phyloP scores from a whole-genome alignment of 2,888 invertebrate species.

The Metopia argyrocephala region DNA sequence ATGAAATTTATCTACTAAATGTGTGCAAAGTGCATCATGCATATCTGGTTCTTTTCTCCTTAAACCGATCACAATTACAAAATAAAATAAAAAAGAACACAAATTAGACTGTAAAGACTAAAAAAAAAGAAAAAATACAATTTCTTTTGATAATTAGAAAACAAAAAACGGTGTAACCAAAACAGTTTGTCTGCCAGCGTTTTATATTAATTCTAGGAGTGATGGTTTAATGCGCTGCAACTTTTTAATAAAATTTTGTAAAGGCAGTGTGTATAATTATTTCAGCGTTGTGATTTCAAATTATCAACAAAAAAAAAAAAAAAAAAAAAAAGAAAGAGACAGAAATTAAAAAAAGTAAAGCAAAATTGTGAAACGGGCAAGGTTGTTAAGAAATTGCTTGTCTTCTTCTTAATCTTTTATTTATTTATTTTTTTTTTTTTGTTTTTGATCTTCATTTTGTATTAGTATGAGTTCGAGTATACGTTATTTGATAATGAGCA shows the following conservation, averaged over 20 bases:
- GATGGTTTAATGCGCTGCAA: slow-evolving; percentile 50
- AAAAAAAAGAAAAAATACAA: slow-evolving; percentile 24
- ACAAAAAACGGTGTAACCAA: slow-evolving; percentile 37
- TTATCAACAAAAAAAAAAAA: not conserved
- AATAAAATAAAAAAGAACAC: too few relatives aligned
- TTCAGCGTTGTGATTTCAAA: slow-evolving; percentile 59
- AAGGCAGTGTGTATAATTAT: slow-evolving; percentile 61
- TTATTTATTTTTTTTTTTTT: slow-evolving; percentile 11
- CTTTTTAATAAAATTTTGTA: slow-evolving; percentile 55
- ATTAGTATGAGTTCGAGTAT: slow-evolving; percentile 3
- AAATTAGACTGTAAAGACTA: slow-evolving; percentile 35
- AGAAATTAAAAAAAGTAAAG: not conserved
- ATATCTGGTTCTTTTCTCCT: slow-evolving; percentile 29
- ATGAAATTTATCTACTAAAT: slow-evolving; percentile 66
- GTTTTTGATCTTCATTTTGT: slow-evolving; percentile 12
- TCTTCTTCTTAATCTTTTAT: slow-evolving; percentile 25
- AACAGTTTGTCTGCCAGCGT: slow-evolving; percentile 36
- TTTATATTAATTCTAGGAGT: slow-evolving; percentile 47
- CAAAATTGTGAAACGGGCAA: slow-evolving; percentile 17
- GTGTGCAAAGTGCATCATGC: slow-evolving; percentile 66
- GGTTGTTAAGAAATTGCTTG: slow-evolving; percentile 23
- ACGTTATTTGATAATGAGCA: slow-evolving; percentile 66
- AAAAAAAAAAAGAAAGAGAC: not conserved
- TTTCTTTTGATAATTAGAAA: slow-evolving; percentile 42
- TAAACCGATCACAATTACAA: too few relatives aligned